These are phyloP conservation scores for Pocota personata DNA, from an alignment of 2,888 invertebrate genomes.

Conservation along the genomic window DNA sequence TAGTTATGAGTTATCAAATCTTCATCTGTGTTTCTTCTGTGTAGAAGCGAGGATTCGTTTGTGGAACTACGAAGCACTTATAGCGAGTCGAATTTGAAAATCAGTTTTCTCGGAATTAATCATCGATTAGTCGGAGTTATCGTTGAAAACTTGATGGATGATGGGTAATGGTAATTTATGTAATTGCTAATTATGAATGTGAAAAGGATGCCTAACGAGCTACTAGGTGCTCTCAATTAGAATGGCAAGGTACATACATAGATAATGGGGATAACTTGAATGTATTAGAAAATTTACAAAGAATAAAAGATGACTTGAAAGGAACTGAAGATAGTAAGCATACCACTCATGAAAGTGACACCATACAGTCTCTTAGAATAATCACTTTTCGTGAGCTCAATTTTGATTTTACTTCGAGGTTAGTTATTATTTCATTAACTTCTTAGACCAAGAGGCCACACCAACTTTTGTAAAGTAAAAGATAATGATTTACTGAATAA, in stretches of 20 bases:
- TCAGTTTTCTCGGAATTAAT: constrained; percentile 61
- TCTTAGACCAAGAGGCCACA: no score
- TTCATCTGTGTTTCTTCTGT: constrained; percentile 75
- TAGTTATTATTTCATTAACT: no score
- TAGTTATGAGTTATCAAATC: constrained; percentile 81
- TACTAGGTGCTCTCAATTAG: not conserved
- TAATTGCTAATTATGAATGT: not conserved
- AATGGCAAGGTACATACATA: not conserved
- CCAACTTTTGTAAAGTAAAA: no score
- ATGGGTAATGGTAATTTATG: not conserved
- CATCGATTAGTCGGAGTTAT: constrained; percentile 19
- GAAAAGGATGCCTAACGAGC: not conserved
- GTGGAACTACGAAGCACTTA: not conserved
- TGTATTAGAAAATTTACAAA: no score
- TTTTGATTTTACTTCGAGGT: no score
- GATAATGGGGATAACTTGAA: not conserved
- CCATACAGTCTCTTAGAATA: no score
- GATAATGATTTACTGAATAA: no score
- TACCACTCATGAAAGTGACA: no score
- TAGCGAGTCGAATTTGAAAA: constrained; percentile 49
- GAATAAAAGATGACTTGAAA: no score
- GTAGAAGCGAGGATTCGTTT: constrained; percentile 32
- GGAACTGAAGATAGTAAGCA: no score
- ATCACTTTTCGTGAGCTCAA: no score
- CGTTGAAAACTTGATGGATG: not conserved